Percentiles rank a stretch among this genome's conserved stretches.
phyloP scores from a whole-genome alignment of 2,888 invertebrate genomes.

The Netelia fuscicornis region DNA sequence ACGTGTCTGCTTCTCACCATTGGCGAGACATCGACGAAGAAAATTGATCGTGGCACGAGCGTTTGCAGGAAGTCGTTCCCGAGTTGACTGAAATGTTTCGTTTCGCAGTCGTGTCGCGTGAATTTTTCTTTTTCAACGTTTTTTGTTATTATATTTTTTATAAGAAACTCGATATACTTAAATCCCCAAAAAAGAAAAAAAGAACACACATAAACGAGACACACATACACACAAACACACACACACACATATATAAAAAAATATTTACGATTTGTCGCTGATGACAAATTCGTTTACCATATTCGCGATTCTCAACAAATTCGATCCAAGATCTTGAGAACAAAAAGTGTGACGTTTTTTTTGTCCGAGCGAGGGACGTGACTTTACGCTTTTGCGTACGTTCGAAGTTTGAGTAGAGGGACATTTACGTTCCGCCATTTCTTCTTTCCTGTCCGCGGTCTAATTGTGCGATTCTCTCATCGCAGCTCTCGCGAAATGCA shows the following conservation, averaged over 20 bases:
- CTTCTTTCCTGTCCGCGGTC: constrained; percentile 43
- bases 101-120: neutral
- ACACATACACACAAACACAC: too few relatives aligned
- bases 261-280: too few relatives aligned
- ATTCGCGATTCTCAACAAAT: neutral
- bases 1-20: constrained; percentile 10
- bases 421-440: neutral
- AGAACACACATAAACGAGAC: too few relatives aligned
- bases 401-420: too few relatives aligned
- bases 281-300: neutral
- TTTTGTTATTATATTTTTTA: too few relatives aligned
- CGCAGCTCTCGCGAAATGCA: constrained; percentile 43
- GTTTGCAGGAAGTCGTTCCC: constrained; percentile 20
- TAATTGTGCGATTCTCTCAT: constrained; percentile 52
- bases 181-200: too few relatives aligned
- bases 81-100: constrained; percentile 1
- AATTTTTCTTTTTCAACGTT: too few relatives aligned
- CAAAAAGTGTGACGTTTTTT: neutral
- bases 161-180: too few relatives aligned
- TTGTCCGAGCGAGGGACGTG: too few relatives aligned
- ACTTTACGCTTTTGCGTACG: too few relatives aligned
- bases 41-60: constrained; percentile 45
- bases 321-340: neutral
- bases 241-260: too few relatives aligned
- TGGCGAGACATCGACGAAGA: constrained; percentile 29